phyloP scores from a whole-genome alignment of 1,140 invertebrate genomes.

The Euwallacea similis region DNA sequence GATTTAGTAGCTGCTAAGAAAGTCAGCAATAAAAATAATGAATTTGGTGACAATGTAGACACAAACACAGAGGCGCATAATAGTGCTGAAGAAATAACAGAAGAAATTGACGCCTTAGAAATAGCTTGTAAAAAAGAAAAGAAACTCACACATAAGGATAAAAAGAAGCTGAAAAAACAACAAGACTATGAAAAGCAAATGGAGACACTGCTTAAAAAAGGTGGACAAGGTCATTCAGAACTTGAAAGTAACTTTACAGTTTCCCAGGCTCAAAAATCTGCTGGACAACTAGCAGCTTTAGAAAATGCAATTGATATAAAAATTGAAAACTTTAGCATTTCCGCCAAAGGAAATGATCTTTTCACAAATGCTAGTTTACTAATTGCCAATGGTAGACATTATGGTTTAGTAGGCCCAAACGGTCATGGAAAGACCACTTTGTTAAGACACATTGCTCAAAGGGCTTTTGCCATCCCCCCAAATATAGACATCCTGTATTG shows the following conservation, averaged over 20 bases:
- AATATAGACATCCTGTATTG: slow-evolving; percentile 98
- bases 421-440: slow-evolving; percentile 99
- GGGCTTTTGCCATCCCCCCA: slow-evolving; percentile 89
- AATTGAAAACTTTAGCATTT: slow-evolving; percentile 97
- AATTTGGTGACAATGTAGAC: neutral
- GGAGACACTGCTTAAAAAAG: slow-evolving; percentile 85
- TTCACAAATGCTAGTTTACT: slow-evolving; percentile 96
- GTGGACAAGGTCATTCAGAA: slow-evolving; percentile 83
- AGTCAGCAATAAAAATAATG: neutral
- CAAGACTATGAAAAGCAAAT: slow-evolving; percentile 90
- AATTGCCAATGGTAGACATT: slow-evolving; percentile 91
- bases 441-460: slow-evolving; percentile 86
- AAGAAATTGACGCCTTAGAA: slow-evolving; percentile 41
- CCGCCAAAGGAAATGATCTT: slow-evolving; percentile 95
- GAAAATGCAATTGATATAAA: slow-evolving; percentile 98
- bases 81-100: slow-evolving; percentile 27
- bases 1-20: neutral
- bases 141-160: slow-evolving; percentile 91
- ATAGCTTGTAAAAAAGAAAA: slow-evolving; percentile 56
- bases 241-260: slow-evolving; percentile 94
- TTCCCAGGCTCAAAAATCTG: slow-evolving; percentile 88
- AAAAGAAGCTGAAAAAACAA: slow-evolving; percentile 92
- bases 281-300: slow-evolving; percentile 78
- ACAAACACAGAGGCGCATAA: neutral
- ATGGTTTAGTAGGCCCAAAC: slow-evolving; percentile 98